These are phyloP conservation scores for Coryphaenoides rupestris DNA, from an alignment of 2,113 vertebrate genomes.

Conservation along the genomic window DNA sequence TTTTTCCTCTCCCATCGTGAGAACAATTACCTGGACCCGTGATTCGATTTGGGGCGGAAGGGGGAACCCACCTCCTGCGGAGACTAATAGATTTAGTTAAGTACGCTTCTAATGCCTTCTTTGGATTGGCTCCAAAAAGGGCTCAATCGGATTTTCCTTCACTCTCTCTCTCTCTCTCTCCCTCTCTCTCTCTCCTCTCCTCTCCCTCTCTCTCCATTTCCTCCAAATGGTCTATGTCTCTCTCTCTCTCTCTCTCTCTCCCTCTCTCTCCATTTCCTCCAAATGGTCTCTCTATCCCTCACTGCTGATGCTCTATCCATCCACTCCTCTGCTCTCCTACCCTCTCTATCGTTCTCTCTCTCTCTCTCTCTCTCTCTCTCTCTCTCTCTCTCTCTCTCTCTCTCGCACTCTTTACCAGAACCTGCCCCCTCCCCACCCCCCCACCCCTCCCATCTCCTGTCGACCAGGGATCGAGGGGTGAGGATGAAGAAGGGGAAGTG, in stretches of 20 bases:
- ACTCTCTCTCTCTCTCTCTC: not conserved
- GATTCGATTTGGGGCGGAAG: slow-evolving; percentile 64
- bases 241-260: not conserved
- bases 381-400: not conserved
- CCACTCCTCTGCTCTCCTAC: not conserved
- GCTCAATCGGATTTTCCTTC: slow-evolving; percentile 44
- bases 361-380: too few relatives aligned
- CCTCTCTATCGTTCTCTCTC: too few relatives aligned
- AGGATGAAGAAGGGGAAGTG: slow-evolving; percentile 26
- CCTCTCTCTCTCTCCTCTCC: slow-evolving; percentile 1
- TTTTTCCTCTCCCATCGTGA: too few relatives aligned
- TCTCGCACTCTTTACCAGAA: not conserved
- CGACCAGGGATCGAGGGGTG: slow-evolving; percentile 7
- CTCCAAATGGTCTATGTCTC: slow-evolving; percentile 17
- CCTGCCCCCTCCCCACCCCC: not conserved
- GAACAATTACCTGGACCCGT: slow-evolving; percentile 64
- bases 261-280: slow-evolving; percentile 8
- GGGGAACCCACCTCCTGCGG: slow-evolving; percentile 41
- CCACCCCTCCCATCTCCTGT: not conserved
- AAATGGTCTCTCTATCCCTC: too few relatives aligned
- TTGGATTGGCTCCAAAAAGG: slow-evolving; percentile 66
- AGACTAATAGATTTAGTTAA: slow-evolving; percentile 63
- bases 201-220: slow-evolving; percentile 13
- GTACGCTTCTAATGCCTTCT: slow-evolving; percentile 69
- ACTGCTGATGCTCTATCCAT: too few relatives aligned